Evolutionary conservation across 2,113 vertebrate genomes (phyloP).

Genomic region (Ceuthmochares aereus): DNA sequence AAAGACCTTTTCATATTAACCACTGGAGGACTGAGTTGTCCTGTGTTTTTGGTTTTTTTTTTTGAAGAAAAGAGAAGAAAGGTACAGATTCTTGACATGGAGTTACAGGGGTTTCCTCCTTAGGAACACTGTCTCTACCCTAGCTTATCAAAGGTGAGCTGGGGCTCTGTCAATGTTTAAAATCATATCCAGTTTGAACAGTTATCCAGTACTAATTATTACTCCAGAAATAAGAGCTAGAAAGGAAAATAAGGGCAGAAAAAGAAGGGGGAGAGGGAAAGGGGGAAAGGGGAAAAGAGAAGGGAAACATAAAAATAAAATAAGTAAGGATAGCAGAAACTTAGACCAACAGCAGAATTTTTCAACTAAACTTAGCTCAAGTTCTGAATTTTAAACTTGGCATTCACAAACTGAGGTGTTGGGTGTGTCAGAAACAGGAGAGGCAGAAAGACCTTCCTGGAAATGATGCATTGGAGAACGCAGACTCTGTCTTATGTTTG

Average conservation of each 20-base stretch:
- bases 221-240: not conserved
- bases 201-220: not conserved
- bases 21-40: not conserved
- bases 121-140: not conserved
- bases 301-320: not conserved
- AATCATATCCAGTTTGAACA: not conserved
- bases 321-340: not conserved
- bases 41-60: too few species aligned
- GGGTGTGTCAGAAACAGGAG: slow-evolving; percentile 61
- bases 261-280: fast-evolving
- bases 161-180: not conserved
- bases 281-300: not conserved
- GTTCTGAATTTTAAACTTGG: slow-evolving; percentile 51
- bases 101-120: not conserved
- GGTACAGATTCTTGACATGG: not conserved
- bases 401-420: slow-evolving; percentile 1
- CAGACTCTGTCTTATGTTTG: not conserved
- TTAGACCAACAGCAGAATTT: not conserved
- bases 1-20: not conserved
- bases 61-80: not conserved
- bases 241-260: not conserved
- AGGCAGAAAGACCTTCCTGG: slow-evolving; percentile 43
- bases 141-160: not conserved
- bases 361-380: slow-evolving; percentile 1
- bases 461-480: slow-evolving; percentile 27